Conservation (phyloP, 1,140 invertebrate genomes). For the Holotrichia oblita region DNA sequence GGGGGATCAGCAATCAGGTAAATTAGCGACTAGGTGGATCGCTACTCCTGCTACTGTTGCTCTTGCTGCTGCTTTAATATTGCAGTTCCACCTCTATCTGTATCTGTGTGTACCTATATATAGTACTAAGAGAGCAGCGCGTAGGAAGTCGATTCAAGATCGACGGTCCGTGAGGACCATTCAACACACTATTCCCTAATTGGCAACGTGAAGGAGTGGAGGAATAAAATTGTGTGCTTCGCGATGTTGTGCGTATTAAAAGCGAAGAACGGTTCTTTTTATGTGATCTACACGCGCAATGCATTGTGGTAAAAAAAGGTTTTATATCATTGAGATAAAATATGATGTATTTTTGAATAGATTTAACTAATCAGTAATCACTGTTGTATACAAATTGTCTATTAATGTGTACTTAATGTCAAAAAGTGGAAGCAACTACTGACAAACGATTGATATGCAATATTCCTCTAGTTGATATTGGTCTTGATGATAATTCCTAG, state of each 20-base stretch:
- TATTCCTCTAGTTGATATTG: too few species aligned
- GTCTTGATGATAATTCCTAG: too few species aligned
- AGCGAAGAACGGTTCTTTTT: conserved; percentile 1
- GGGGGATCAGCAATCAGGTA: conserved; percentile 57
- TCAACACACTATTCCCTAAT: conserved; percentile 52
- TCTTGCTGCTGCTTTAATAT: neutral
- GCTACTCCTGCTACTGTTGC: conserved; percentile 35
- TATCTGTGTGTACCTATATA: too few species aligned
- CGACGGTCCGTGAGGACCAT: conserved; percentile 51
- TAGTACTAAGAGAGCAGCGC: conserved; percentile 56
- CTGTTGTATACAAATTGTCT: too few species aligned
- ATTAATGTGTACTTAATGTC: too few species aligned
- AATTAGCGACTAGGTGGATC: conserved; percentile 58
- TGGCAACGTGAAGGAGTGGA: conserved; percentile 45
- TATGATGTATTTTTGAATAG: too few species aligned
- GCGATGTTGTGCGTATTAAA: neutral
- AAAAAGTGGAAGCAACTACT: too few species aligned
- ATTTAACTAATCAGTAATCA: too few species aligned
- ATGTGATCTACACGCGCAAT: neutral
- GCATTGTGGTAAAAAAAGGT: too few species aligned
- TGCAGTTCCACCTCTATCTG: too few species aligned
- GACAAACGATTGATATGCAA: too few species aligned
- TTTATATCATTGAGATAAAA: too few species aligned
- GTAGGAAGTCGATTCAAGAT: conserved; percentile 51
- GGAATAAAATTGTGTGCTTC: conserved; percentile 19